Conservation (phyloP, 2,888 invertebrate genomes). For the Orthonevra nobilis region DNA sequence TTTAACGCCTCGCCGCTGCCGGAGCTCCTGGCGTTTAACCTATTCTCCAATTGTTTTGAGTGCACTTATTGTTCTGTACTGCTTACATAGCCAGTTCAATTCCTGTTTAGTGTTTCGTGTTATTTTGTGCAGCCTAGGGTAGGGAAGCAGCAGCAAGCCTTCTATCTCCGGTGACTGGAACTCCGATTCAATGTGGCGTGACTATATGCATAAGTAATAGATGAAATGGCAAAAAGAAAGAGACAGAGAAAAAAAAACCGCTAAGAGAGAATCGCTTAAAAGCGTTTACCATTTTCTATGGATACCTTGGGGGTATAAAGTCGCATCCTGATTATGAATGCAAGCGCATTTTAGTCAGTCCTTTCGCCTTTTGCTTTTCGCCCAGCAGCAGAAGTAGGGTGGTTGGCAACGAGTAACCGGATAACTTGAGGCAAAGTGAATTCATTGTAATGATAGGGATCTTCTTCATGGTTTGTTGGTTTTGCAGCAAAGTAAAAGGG, state of each 20-base stretch:
- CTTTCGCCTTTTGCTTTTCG: slow-evolving; percentile 28
- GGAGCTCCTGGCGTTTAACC: slow-evolving; percentile 49
- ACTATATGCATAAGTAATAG: slow-evolving; percentile 42
- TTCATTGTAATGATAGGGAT: slow-evolving; percentile 55
- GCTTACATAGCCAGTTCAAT: slow-evolving; percentile 67
- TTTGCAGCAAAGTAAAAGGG: slow-evolving; percentile 35
- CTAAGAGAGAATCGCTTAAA: slow-evolving; percentile 38
- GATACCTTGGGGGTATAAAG: slow-evolving; percentile 64
- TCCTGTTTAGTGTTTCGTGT: slow-evolving; percentile 61
- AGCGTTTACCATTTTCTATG: slow-evolving; percentile 54
- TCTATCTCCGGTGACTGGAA: slow-evolving; percentile 36
- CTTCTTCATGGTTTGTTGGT: slow-evolving; percentile 64
- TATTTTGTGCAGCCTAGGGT: slow-evolving; percentile 47
- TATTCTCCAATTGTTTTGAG: slow-evolving; percentile 66
- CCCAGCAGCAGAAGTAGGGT: slow-evolving; percentile 1
- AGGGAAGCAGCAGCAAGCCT: slow-evolving; percentile 39
- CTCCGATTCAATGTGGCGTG: slow-evolving; percentile 39
- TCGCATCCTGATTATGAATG: slow-evolving; percentile 68
- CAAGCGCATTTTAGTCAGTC: slow-evolving; percentile 57
- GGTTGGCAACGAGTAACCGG: neutral
- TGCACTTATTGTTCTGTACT: slow-evolving; percentile 66
- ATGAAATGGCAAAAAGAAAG: slow-evolving; percentile 21
- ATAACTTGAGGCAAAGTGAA: slow-evolving; percentile 30
- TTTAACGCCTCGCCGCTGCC: slow-evolving; percentile 22
- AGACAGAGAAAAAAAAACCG: slow-evolving; percentile 33